A percentile compares a stretch with the other conserved stretches of the same genome.
phyloP scores from a whole-genome alignment of 23 tunicate species.

The Ciona savignyi region DNA sequence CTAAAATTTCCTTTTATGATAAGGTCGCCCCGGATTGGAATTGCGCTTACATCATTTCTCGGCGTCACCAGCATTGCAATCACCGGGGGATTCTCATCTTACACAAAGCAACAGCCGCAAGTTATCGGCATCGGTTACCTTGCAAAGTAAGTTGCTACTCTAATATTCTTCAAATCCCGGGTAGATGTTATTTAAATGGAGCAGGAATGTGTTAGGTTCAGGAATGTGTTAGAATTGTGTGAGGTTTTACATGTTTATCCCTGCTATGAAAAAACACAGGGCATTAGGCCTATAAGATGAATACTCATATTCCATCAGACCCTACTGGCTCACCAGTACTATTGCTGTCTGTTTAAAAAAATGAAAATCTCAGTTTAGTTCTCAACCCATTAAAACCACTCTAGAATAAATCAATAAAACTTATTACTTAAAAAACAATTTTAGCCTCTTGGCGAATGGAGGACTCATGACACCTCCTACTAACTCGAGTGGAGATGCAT shows the following conservation, averaged over 20 bases:
- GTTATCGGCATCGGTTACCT: conserved; percentile 22
- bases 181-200: neutral
- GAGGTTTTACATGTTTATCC: too few relatives aligned
- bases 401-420: too few relatives aligned
- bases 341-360: too few relatives aligned
- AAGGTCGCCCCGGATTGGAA: conserved; percentile 19
- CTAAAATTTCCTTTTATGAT: too few relatives aligned
- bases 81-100: conserved; percentile 62
- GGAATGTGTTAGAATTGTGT: too few relatives aligned
- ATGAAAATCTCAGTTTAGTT: too few relatives aligned
- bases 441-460: neutral
- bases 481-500: neutral
- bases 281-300: too few relatives aligned
- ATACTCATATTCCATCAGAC: too few relatives aligned
- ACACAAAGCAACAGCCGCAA: conserved; percentile 37
- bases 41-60: neutral
- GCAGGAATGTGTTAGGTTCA: too few relatives aligned
- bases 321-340: too few relatives aligned
- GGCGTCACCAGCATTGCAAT: conserved; percentile 20
- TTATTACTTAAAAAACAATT: neutral
- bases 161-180: neutral
- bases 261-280: too few relatives aligned
- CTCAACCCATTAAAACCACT: too few relatives aligned
- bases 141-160: conserved; percentile 28
- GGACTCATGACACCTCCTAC: neutral